Evolutionary conservation across 2,113 vertebrate species (phyloP), one percentile per base, ranked within the genome.

Genomic region (Varanus komodoensis): DNA sequence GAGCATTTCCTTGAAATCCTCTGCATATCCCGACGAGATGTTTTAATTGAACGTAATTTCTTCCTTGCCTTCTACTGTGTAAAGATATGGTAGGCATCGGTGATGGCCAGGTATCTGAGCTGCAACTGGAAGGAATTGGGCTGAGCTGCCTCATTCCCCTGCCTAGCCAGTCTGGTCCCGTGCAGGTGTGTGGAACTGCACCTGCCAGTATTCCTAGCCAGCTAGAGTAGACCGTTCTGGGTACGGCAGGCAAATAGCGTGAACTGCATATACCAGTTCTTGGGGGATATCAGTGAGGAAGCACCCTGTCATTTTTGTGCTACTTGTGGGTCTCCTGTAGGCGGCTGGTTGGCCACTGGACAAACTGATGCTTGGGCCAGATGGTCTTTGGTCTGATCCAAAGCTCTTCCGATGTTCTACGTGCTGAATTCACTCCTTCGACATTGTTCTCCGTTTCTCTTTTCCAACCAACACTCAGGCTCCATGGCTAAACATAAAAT

Each of bases 1-100:
- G 87, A 91, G 86, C 61, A 38, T 57, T 91, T 91, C 89, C 71
- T 81, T 90, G 80, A 67, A 92, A 90, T 93, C 86, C 84, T 67
- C 87, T 1, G 92, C 79, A 14, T 80, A 75, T 77, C 54, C 0
- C 54, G 8, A 25, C 15, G 29, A 88, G 27, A 69, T 52, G 29
- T 82, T 89, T 89, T 84, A 50, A 84, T 38, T 82, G 73, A 82
- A 61, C 88, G 0, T 71, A 48, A 89, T 6, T 82, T 64, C 27
- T 52, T 57, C 61, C 34, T 78, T 1, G 68, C 92, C 52, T 78
- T 44, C 52, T 19, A 34, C 67, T 9, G 71, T 21, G 32, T 11
- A 14, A n/a, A 79, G 82, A 8, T 85, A 25, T 0, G 1, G n/a
- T 52, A 7, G n/a, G 64, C 32, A 19, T 69, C 50, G 54, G 78